Conservation (phyloP, 2,888 invertebrate genomes). For the Sicus ferrugineus region DNA sequence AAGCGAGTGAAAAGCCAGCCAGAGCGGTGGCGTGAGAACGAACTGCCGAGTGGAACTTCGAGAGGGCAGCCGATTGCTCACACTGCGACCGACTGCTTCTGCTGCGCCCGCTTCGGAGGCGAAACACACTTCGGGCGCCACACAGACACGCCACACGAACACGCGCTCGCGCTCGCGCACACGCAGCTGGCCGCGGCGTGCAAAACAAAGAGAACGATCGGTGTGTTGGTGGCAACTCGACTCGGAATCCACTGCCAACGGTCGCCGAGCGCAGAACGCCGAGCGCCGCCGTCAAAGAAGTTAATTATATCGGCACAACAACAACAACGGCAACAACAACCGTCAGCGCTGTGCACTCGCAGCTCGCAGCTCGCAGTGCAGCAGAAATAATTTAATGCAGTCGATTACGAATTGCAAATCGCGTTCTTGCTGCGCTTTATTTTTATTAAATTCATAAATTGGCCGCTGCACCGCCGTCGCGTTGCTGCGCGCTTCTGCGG, state of each 20-base stretch:
- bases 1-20: neutral
- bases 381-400: slow-evolving; percentile 37
- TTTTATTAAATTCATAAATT: slow-evolving; percentile 33
- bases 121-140: neutral
- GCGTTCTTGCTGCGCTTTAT: slow-evolving; percentile 26
- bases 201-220: neutral
- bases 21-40: neutral
- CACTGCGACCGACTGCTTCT: neutral
- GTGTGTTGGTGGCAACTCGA: neutral
- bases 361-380: slow-evolving; percentile 15
- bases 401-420: slow-evolving; percentile 41
- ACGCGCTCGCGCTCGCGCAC: neutral
- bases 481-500: neutral
- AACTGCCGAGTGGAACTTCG: neutral
- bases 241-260: neutral
- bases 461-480: neutral
- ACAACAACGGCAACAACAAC: slow-evolving; percentile 27
- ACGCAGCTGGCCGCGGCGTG: neutral
- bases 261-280: neutral
- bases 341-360: neutral
- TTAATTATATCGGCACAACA: slow-evolving; percentile 38
- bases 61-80: no score
- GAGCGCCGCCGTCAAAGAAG: slow-evolving; percentile 17
- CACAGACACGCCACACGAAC: neutral
- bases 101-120: neutral